A percentile compares a stretch with the other conserved stretches of the same genome.
Evolutionary conservation across 2,113 vertebrate genomes (phyloP).

Genomic region (Ptychochromis oligacanthus): DNA sequence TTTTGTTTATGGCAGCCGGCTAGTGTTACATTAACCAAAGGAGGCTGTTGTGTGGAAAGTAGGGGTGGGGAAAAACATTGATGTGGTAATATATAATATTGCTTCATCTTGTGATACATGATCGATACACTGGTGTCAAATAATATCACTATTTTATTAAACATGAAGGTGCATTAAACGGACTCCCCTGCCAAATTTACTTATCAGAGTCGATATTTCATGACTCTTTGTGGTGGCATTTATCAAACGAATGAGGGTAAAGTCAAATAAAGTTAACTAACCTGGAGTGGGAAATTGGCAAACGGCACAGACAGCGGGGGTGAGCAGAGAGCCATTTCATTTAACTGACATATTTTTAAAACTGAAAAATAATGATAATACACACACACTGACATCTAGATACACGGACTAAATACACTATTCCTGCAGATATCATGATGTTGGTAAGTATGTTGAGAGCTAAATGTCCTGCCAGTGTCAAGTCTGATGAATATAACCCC

Average conservation of each 20-base stretch:
- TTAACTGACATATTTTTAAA: neutral
- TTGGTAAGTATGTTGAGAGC: neutral
- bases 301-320: neutral
- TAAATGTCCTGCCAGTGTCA: neutral
- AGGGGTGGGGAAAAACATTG: neutral
- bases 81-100: neutral
- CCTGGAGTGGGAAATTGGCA: neutral
- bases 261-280: slow-evolving; percentile 6
- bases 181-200: neutral
- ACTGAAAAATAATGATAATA: neutral
- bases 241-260: slow-evolving; percentile 7
- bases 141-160: neutral
- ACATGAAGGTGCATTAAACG: neutral
- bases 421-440: too few relatives aligned
- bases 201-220: neutral
- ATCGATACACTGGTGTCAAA: neutral
- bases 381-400: neutral
- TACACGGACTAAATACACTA: neutral
- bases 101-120: neutral
- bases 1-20: neutral
- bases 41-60: neutral
- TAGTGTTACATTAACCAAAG: neutral
- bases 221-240: neutral
- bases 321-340: neutral
- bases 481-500: neutral